phyloP scores from a whole-genome alignment of 2,797 vertebrate species.

The Cheirogaleus major region DNA sequence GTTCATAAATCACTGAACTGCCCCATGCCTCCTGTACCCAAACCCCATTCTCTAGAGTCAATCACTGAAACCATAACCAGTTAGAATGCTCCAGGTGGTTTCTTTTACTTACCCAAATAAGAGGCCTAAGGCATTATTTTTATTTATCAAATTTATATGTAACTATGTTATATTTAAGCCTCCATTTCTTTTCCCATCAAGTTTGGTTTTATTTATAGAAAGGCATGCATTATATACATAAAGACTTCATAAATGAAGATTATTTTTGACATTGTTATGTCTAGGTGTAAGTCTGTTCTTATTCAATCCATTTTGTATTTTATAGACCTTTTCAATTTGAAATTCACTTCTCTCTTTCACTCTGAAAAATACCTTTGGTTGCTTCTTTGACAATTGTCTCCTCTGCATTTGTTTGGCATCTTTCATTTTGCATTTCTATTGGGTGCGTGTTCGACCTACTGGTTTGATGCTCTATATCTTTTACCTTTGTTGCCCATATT shows the following conservation, averaged over 20 bases:
- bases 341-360: background rate
- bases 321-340: background rate
- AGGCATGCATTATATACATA: background rate
- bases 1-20: background rate
- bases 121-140: background rate
- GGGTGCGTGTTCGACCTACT: background rate
- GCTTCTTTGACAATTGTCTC: background rate
- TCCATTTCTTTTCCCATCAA: background rate
- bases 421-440: background rate
- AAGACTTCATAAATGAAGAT: background rate
- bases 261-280: background rate
- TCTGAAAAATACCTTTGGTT: background rate
- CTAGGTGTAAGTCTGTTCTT: background rate
- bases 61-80: background rate
- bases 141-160: background rate
- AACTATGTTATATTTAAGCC: background rate
- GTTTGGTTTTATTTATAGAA: background rate
- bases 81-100: background rate
- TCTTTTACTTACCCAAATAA: background rate
- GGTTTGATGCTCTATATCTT: background rate
- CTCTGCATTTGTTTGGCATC: background rate
- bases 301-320: background rate
- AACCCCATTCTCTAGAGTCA: background rate
- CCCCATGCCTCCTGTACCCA: background rate
- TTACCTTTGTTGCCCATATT: background rate